Percentiles rank a stretch among this genome's conserved stretches.
phyloP scores from a whole-genome alignment of 2,113 vertebrate species.

The Muntiacus reevesi region DNA sequence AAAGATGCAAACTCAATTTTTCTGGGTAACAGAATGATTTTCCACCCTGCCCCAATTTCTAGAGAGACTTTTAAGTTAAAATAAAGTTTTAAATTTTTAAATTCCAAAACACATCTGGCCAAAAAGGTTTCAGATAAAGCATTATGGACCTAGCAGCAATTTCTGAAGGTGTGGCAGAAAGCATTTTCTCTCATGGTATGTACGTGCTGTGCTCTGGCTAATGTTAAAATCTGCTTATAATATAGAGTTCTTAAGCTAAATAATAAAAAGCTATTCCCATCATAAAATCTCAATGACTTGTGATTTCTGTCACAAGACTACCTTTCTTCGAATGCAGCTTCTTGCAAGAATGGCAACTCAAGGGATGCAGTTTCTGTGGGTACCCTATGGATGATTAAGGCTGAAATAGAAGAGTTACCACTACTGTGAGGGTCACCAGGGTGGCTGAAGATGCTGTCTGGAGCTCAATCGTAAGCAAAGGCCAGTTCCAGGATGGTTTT shows the following conservation, averaged over 20 bases:
- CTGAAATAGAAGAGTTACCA: not conserved
- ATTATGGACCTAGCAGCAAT: not conserved
- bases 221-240: not conserved
- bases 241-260: not conserved
- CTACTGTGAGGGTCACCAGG: fast-evolving
- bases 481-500: not conserved
- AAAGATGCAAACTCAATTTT: not conserved
- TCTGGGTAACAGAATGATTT: not conserved
- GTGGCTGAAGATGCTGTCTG: not conserved
- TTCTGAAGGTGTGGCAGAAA: not conserved
- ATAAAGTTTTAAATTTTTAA: not conserved
- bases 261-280: not conserved
- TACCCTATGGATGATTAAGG: not conserved
- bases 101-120: not conserved
- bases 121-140: not conserved
- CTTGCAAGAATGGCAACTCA: not conserved
- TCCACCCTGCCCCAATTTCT: not conserved
- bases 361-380: not conserved
- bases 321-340: not conserved
- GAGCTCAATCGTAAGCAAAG: not conserved
- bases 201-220: not conserved
- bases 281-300: not conserved
- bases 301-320: not conserved
- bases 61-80: not conserved
- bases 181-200: not conserved